A percentile compares a stretch with the other conserved stretches of the same genome.
These are phyloP conservation scores for Hydrotaea diabolus DNA, from an alignment of 2,888 invertebrate genomes.

Conservation along the genomic window DNA sequence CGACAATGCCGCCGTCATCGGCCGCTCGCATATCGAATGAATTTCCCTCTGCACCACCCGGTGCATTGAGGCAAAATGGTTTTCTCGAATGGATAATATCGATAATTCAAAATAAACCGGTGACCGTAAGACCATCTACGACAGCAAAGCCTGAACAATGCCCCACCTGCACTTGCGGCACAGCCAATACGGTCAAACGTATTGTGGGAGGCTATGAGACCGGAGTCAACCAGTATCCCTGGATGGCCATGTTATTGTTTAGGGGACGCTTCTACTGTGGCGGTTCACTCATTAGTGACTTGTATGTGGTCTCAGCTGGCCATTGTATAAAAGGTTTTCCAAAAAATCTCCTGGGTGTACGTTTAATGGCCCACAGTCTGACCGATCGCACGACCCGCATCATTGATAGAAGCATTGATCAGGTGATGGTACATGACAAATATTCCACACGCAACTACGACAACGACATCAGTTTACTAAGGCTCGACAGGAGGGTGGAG, in stretches of 20 bases:
- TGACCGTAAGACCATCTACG: slow-evolving; percentile 6
- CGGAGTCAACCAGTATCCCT: slow-evolving; percentile 86
- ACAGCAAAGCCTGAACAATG: slow-evolving; percentile 71
- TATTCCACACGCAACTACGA: slow-evolving; percentile 89
- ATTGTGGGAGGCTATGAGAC: slow-evolving; percentile 91
- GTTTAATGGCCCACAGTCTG: slow-evolving; percentile 89
- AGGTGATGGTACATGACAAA: slow-evolving; percentile 83
- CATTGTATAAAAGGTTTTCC: slow-evolving; percentile 87
- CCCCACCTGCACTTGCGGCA: slow-evolving; percentile 83
- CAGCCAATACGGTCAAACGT: slow-evolving; percentile 85
- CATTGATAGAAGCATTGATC: slow-evolving; percentile 79
- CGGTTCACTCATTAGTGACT: slow-evolving; percentile 87
- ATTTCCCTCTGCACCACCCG: background rate
- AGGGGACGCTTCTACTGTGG: slow-evolving; percentile 86
- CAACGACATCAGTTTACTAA: slow-evolving; percentile 90
- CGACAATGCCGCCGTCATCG: background rate
- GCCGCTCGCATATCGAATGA: background rate
- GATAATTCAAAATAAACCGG: slow-evolving; percentile 68
- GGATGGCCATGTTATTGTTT: slow-evolving; percentile 85
- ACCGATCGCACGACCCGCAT: slow-evolving; percentile 78
- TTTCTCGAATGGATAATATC: slow-evolving; percentile 75
- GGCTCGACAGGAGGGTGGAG: slow-evolving; percentile 83
- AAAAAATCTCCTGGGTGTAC: slow-evolving; percentile 83
- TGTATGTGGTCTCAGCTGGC: slow-evolving; percentile 89
- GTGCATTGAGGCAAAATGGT: slow-evolving; percentile 71